Evolutionary conservation across 2,797 vertebrate genomes (phyloP), one percentile per base, ranked within the genome.

Genomic region (Urocyon cinereoargenteus): DNA sequence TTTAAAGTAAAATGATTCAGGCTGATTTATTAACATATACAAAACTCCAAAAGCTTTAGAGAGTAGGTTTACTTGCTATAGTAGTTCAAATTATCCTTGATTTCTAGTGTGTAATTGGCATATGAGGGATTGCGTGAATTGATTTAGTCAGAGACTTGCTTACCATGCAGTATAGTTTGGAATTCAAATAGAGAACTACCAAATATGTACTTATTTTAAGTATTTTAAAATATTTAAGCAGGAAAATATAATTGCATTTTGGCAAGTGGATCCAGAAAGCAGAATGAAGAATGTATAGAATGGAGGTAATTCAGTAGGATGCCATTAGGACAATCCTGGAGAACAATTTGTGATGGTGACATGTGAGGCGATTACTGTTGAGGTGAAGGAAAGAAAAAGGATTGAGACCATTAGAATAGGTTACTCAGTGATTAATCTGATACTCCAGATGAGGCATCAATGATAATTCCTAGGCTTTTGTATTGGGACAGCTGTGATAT

Each of bases 131-230:
- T 21, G 28, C 2, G 2, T 9, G 4, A 5, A 6, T 66, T 53
- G 26, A 82, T 77, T 7, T 40, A 94, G 55, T 62, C 62, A 66
- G 1, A 92, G 5, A 4, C 24, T 61, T 91, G 13, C 93, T 97
- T 86, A 34, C 31, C 40, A 55, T 26, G 1, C 15, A 31, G 53
- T 31, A 88, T 18, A 62, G 12, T 86, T 83, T 90, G 34, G 18
- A 86, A 84, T 89, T 89, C 72, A 92, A 94, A 92, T 53, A 88
- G 28, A 7, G 28, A 93, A 91, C 84, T 26, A 57, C 2, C 72
- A 14, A 34, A 96, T 89, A 79, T 21, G 34, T 68, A 34, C 4
- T 68, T 73, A 31, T 49, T 95, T 92, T 78, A 77, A 73, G 49
- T 31, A 57, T 16, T 15, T 84, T 34, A 22, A 77, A 34, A 72